Percentiles rank a stretch among this genome's conserved stretches.
These are phyloP conservation scores for Zaprionus tsacasi DNA, from an alignment of 1,140 invertebrate species.

Conservation along the genomic window DNA sequence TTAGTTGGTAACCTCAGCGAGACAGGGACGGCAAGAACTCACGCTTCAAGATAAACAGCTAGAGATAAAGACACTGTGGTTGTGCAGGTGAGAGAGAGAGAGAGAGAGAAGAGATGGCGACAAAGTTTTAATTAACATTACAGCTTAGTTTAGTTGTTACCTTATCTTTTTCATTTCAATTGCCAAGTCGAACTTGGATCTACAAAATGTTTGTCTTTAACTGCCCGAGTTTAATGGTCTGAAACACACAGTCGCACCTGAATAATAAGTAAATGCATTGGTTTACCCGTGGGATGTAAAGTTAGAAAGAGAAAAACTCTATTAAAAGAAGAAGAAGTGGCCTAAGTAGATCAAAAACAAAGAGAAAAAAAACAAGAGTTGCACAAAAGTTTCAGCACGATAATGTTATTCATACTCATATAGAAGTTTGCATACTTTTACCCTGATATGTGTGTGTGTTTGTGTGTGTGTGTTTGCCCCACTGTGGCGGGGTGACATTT, in stretches of 20 bases:
- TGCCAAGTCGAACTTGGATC: background rate
- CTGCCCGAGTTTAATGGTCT: conserved; percentile 1
- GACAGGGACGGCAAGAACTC: background rate
- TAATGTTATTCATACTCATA: conserved; percentile 9
- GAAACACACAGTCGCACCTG: background rate
- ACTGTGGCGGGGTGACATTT: conserved; percentile 66
- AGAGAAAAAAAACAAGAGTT: background rate
- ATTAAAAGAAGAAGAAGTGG: background rate
- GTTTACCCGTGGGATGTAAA: background rate
- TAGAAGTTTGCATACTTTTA: background rate
- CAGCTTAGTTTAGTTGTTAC: conserved; percentile 55
- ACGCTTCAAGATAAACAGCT: conserved; percentile 29
- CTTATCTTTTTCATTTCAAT: conserved; percentile 15
- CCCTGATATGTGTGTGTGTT: background rate
- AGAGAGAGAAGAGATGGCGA: conserved; percentile 11
- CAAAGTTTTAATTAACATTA: conserved; percentile 80
- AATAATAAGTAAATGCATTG: background rate
- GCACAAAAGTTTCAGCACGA: conserved; percentile 1
- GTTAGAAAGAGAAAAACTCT: background rate
- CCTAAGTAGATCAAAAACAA: conserved; percentile 12
- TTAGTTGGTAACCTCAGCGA: conserved; percentile 54
- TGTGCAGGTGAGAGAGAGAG: background rate
- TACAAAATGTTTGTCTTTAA: background rate
- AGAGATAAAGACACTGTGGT: conserved; percentile 30
- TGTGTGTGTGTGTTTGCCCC: conserved; percentile 8